Conservation (phyloP, 2,797 vertebrate genomes). For the Falco berigora region DNA sequence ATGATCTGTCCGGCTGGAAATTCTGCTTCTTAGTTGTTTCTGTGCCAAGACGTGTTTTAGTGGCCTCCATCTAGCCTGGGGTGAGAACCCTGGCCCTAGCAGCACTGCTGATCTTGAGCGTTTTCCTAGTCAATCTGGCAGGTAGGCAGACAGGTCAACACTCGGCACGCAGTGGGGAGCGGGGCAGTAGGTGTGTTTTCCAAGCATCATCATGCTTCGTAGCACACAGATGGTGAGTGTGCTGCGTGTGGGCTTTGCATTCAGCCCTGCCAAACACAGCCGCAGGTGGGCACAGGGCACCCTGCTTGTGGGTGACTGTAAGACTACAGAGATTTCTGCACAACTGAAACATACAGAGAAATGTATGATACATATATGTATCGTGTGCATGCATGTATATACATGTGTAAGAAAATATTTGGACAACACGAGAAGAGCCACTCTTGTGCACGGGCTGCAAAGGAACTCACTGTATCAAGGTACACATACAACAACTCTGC, state of each 20-base stretch:
- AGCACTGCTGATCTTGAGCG: not conserved
- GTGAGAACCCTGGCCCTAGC: not conserved
- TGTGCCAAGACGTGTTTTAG: not conserved
- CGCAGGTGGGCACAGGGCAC: not conserved
- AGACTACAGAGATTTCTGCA: not conserved
- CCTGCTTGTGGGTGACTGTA: not conserved
- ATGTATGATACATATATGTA: not conserved
- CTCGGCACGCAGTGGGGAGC: not conserved
- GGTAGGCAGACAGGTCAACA: not conserved
- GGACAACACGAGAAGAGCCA: not conserved
- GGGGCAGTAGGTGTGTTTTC: not conserved
- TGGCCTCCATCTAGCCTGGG: not conserved
- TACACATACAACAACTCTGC: not conserved
- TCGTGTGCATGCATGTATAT: too few relatives aligned
- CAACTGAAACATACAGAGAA: not conserved
- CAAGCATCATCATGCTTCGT: not conserved
- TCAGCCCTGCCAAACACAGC: not conserved
- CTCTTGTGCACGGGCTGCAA: not conserved
- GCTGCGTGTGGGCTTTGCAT: not conserved
- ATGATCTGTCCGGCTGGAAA: not conserved
- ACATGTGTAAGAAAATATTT: not conserved
- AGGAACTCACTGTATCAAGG: rapidly evolving
- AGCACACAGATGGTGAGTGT: not conserved
- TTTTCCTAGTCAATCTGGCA: not conserved
- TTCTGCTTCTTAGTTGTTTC: not conserved